phyloP scores from a whole-genome alignment of 1,140 invertebrate genomes.

The Dendrolimus kikuchii region DNA sequence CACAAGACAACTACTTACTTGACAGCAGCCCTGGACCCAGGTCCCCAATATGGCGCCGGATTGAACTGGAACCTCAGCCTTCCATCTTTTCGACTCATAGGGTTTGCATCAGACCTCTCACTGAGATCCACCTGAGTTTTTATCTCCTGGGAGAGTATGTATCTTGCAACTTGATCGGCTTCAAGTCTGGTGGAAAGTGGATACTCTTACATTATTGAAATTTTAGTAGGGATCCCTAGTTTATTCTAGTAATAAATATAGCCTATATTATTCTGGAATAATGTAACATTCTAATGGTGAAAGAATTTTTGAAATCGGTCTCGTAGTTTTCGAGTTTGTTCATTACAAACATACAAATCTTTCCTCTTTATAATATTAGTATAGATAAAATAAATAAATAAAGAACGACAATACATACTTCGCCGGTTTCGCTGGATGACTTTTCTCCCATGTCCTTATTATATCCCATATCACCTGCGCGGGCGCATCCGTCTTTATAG shows the following conservation, averaged over 20 bases:
- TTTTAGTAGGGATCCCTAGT: neutral
- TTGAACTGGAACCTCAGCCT: constrained; percentile 90
- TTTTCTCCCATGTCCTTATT: constrained; percentile 86
- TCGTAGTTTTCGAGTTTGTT: no score
- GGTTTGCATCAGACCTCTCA: constrained; percentile 84
- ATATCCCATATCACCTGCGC: constrained; percentile 92
- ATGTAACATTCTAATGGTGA: no score
- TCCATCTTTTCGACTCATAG: constrained; percentile 81
- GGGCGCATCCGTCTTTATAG: constrained; percentile 96
- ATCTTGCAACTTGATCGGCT: constrained; percentile 68
- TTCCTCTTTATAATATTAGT: neutral
- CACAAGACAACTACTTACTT: constrained; percentile 73
- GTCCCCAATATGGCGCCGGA: constrained; percentile 91
- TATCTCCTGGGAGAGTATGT: constrained; percentile 73
- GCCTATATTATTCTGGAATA: no score
- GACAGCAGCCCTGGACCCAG: constrained; percentile 81
- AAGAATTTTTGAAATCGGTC: no score
- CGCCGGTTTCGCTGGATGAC: constrained; percentile 74
- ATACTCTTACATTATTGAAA: neutral
- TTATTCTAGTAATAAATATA: neutral
- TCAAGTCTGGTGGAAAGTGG: constrained; percentile 53
- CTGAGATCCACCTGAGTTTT: constrained; percentile 74
- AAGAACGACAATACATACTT: constrained; percentile 29
- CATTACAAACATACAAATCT: neutral
- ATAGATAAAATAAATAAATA: neutral